Base-by-base conservation (phyloP, 2,888 invertebrate genomes). In the Cephus runcator region DNA sequence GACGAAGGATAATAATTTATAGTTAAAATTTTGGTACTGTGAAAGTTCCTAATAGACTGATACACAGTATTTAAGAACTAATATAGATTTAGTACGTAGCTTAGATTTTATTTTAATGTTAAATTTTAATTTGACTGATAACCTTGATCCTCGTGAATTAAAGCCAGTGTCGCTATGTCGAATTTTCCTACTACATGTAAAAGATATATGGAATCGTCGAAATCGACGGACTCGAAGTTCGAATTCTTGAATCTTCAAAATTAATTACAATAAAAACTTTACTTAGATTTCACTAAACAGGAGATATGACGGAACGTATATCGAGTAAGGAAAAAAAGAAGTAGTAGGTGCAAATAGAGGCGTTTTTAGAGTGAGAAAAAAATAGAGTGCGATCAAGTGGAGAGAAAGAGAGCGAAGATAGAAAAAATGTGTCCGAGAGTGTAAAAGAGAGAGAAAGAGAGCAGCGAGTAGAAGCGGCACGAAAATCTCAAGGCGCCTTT, bases 401-500 rank as follows among this genome's bases (percentile, higher is more conserved):
- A 56, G 56, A 23, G 23, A 23, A 9, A 23, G 56, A 56, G 23
- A 56, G 9, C 0, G 9, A 23, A 56, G 56, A 9, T 23, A 23
- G 9, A 15, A 56, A 9, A 77, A 80, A 79, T 75, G 75, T 40
- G 71, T 76, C 36, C 33, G 35, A 77, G 69, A 78, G 73, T 69
- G 69, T 40, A 30, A 76, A 23, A 36, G 31, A 31, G 31, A 34
- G 69, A 33, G 74, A 69, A 69, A 69, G 15, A 75, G 80, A 76
- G 40, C 76, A 68, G 69, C 40, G 15, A 56, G 40, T 56, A 56
- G 69, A 77, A 76, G 77, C 77, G 81, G 78, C 79, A 82, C 81
- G 82, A 83, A 81, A 80, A 79, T 79, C 75, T 73, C 75, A 80
- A 79, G 74, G 78, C 79, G 79, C 75, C 69, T 35, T 69, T 73